These are phyloP conservation scores for Cyanoderma ruficeps DNA, from an alignment of 2,113 vertebrate species.

Conservation along the genomic window DNA sequence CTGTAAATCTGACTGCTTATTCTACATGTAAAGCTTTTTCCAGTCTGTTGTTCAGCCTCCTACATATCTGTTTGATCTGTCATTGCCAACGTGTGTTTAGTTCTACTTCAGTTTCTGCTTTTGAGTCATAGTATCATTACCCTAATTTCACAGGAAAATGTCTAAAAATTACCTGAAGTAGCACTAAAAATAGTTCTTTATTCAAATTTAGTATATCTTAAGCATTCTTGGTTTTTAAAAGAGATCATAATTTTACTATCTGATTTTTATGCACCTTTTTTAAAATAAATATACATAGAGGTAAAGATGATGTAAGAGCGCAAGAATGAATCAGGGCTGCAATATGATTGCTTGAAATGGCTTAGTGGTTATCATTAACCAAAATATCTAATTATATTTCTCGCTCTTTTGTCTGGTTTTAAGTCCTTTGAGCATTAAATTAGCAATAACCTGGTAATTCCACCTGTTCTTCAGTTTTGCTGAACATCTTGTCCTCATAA, in stretches of 20 bases:
- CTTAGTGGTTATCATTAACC: neutral
- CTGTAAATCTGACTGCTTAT: neutral
- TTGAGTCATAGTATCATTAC: slow-evolving; percentile 48
- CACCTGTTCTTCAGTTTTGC: neutral
- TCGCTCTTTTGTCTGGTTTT: neutral
- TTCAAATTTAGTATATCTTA: neutral
- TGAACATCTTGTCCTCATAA: neutral
- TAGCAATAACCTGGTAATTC: neutral
- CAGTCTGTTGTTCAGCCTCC: slow-evolving; percentile 13
- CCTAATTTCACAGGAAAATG: neutral
- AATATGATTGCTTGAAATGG: neutral
- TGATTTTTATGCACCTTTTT: neutral
- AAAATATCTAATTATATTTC: neutral
- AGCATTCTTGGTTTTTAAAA: neutral
- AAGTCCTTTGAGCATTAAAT: neutral
- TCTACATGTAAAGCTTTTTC: slow-evolving; percentile 14
- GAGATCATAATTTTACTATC: neutral
- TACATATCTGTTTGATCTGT: slow-evolving; percentile 24
- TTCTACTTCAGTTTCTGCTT: slow-evolving; percentile 35
- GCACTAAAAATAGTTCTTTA: neutral
- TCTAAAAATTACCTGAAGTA: slow-evolving; percentile 12
- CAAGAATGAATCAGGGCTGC: neutral
- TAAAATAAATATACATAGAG: neutral
- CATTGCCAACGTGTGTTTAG: neutral
- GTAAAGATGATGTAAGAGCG: neutral